A percentile compares a stretch with the other conserved stretches of the same genome.
Conservation (phyloP, 1,140 invertebrate genomes). For the Saxidomus purpurata region DNA sequence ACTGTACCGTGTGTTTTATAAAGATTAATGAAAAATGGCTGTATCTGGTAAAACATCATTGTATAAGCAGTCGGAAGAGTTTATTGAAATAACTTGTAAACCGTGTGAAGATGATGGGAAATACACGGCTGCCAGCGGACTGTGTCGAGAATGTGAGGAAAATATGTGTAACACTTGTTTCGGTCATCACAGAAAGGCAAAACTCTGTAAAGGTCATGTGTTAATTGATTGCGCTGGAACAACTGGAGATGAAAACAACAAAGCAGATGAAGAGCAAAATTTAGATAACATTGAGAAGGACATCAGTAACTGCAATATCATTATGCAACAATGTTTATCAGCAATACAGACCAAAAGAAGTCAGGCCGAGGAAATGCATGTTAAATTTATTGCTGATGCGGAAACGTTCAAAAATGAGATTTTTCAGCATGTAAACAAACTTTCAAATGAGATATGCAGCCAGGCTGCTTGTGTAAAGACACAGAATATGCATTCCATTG, state of each 20-base stretch:
- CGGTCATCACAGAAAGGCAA: background rate
- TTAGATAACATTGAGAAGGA: background rate
- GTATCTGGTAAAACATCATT: no score
- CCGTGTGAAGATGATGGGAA: background rate
- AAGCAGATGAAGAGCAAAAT: background rate
- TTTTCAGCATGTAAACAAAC: background rate
- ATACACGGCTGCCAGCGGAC: background rate
- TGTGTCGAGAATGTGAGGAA: background rate
- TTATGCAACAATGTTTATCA: background rate
- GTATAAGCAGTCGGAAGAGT: no score
- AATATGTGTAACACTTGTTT: background rate
- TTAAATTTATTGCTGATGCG: background rate
- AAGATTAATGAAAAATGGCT: no score
- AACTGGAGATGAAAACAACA: background rate
- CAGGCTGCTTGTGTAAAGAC: background rate
- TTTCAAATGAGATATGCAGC: background rate
- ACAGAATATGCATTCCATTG: background rate
- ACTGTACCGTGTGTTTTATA: no score
- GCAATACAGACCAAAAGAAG: background rate
- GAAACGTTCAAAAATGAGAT: background rate
- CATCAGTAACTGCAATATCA: background rate
- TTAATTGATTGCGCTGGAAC: background rate
- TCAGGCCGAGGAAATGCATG: background rate
- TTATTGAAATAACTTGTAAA: background rate
- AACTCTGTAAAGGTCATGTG: background rate